phyloP scores from a whole-genome alignment of 1,140 invertebrate genomes.

The Belonocnema kinseyi region DNA sequence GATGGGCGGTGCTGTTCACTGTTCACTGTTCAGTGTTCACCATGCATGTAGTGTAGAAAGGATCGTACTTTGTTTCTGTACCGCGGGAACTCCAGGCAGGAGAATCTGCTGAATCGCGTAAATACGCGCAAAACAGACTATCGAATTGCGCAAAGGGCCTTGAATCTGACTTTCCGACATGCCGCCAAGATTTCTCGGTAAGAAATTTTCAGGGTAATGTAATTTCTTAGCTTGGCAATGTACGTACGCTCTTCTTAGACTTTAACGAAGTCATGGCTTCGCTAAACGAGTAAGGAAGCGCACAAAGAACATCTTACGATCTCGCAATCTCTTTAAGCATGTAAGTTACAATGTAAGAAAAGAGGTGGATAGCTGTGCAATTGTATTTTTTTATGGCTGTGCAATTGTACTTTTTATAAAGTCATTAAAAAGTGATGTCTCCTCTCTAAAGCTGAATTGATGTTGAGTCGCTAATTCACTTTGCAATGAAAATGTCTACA shows the following conservation, averaged over 20 bases:
- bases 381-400: too few species aligned
- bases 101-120: constrained; percentile 22
- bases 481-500: too few species aligned
- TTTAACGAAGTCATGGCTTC: constrained; percentile 21
- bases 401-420: too few species aligned
- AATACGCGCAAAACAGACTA: constrained; percentile 29
- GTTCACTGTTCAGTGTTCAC: background rate
- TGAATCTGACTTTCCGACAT: constrained; percentile 8
- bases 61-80: background rate
- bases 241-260: background rate
- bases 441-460: too few species aligned
- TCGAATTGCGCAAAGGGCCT: background rate
- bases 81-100: constrained; percentile 4
- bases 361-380: too few species aligned
- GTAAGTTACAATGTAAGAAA: too few species aligned
- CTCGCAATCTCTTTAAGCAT: background rate
- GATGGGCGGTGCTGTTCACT: constrained; percentile 15
- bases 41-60: background rate
- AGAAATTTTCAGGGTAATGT: constrained; percentile 24
- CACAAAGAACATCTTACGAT: constrained; percentile 4
- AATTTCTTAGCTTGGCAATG: constrained; percentile 28
- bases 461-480: too few species aligned
- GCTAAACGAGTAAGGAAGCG: background rate
- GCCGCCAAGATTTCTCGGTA: constrained; percentile 11
- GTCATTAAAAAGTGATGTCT: too few species aligned